Evolutionary conservation across 2,797 vertebrate species (phyloP), one percentile per base, ranked within the genome.

Genomic region (Chromobotia macracanthus): DNA sequence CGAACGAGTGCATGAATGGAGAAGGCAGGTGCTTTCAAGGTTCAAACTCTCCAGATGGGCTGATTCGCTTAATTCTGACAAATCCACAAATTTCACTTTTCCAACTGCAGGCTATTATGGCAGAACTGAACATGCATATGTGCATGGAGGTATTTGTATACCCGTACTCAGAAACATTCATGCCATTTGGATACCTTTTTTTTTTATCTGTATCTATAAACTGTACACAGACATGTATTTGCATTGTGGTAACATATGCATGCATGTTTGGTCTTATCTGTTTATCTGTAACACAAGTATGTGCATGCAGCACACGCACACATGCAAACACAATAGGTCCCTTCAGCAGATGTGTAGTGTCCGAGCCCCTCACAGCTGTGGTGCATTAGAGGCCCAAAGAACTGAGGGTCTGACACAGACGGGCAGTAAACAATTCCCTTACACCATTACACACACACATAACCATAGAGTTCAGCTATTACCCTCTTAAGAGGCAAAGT

Each of bases 371-470:
- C 91, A 94, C 95, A 95, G 94, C 94, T 96, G 95, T 93, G 90
- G 88, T 93, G 91, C 91, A 95, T 95, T 95, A 96, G 93, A 92
- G 91, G 88, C 91, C 92, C 90, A 89, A 87, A 91, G 90, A 92
- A 87, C 84, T 80, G 86, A 87, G 86, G 84, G 87, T 80, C 86
- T 86, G 88, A 83, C 80, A 86, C 84, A 92, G 88, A 72, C 87
- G 82, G 87, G 91, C 90, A 88, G 90, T 87, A 92, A 93, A 85
- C 93, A 94, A 90, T 87, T 86, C 85, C 73, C 84, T 88, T 73
- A 79, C 79, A 65, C 80, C 61, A 80, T 82, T 85, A 79, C 70
- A 79, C 82, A 87, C 80, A 87, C 58, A 86, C 72, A 82, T 77
- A 87, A 83, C 7, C 23, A 25, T 74, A 21, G 3, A 60, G 41